Percentiles rank a stretch among this genome's conserved stretches.
phyloP scores from a whole-genome alignment of 2,797 vertebrate species.

The Semotilus atromaculatus region DNA sequence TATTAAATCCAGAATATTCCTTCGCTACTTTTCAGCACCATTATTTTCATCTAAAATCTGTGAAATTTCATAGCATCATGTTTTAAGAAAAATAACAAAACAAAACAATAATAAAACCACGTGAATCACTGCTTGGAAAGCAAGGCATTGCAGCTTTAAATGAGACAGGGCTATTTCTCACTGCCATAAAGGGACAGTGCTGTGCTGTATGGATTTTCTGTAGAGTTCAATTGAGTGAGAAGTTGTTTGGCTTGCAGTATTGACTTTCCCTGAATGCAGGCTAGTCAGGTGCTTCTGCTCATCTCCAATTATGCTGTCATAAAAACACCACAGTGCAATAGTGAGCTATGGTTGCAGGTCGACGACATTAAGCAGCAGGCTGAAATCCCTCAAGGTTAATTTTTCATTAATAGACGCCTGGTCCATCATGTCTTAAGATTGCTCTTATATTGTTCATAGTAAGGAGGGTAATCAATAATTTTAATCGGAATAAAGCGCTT shows the following conservation, averaged over 20 bases:
- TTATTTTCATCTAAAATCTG: not conserved
- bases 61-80: not conserved
- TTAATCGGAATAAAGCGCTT: conserved; percentile 29
- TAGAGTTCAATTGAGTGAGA: conserved; percentile 96
- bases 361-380: conserved; percentile 71
- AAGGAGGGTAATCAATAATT: conserved; percentile 44
- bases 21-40: not conserved
- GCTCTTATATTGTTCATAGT: conserved; percentile 35
- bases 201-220: conserved; percentile 92
- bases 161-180: conserved; percentile 72
- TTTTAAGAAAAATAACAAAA: not conserved
- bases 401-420: conserved; percentile 36
- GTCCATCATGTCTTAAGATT: conserved; percentile 1
- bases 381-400: conserved; percentile 32
- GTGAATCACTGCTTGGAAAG: conserved; percentile 27
- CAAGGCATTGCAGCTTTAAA: conserved; percentile 46
- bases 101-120: not conserved
- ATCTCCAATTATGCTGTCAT: conserved; percentile 97
- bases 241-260: conserved; percentile 98
- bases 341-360: conserved; percentile 87
- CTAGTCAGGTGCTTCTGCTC: conserved; percentile 93
- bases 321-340: conserved; percentile 91
- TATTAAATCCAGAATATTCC: not conserved
- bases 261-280: conserved; percentile 88
- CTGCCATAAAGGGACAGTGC: conserved; percentile 82